Conservation (phyloP, 2,797 vertebrate genomes). For the Loriculus beryllinus region DNA sequence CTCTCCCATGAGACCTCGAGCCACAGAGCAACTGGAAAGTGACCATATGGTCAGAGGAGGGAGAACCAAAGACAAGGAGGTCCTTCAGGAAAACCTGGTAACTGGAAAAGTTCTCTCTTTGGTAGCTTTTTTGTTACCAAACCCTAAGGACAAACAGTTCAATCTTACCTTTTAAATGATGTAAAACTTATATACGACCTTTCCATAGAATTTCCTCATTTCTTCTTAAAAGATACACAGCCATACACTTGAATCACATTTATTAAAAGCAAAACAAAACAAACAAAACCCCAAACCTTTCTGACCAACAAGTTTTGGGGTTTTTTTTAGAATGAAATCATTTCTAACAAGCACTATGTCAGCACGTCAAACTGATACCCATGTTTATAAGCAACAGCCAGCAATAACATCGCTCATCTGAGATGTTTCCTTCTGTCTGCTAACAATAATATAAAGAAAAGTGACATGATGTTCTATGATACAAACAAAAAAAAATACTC, state of each 20-base stretch:
- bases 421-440: neutral
- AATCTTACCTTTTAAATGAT: neutral
- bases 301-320: neutral
- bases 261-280: neutral
- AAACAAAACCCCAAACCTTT: neutral
- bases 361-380: neutral
- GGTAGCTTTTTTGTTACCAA: neutral
- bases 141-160: neutral
- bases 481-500: neutral
- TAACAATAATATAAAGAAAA: neutral
- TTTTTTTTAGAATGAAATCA: neutral
- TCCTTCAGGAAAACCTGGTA: neutral
- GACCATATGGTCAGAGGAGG: fast-evolving
- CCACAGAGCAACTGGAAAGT: fast-evolving
- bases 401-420: neutral
- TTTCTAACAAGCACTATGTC: neutral
- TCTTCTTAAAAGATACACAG: neutral
- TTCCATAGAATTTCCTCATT: neutral
- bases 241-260: neutral
- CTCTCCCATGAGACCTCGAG: neutral
- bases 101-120: fast-evolving
- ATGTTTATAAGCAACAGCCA: neutral
- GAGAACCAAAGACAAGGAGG: neutral
- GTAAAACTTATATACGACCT: neutral
- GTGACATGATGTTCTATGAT: neutral